A percentile compares a stretch with the other conserved stretches of the same genome.
phyloP scores from a whole-genome alignment of 1,140 invertebrate species.

The Drosophila novamexicana region DNA sequence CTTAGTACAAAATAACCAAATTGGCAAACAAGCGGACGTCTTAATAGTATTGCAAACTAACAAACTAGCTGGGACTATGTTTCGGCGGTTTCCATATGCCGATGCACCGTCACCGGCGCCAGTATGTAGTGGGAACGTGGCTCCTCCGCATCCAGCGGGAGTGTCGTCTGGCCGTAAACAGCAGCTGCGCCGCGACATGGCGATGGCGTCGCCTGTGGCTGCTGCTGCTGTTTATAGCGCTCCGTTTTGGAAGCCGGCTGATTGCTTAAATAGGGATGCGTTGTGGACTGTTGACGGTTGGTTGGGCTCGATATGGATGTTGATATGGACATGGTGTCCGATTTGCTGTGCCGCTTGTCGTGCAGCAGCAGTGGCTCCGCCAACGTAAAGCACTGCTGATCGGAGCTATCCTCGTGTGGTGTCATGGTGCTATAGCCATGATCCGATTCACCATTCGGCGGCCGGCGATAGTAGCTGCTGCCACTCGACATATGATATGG shows the following conservation, averaged over 20 bases:
- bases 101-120: slow-evolving; percentile 94
- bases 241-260: slow-evolving; percentile 80
- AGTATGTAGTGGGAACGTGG: slow-evolving; percentile 86
- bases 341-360: slow-evolving; percentile 86
- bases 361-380: slow-evolving; percentile 86
- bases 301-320: slow-evolving; percentile 86
- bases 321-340: slow-evolving; percentile 87
- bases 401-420: slow-evolving; percentile 93
- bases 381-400: slow-evolving; percentile 90
- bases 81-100: slow-evolving; percentile 89
- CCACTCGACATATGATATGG: slow-evolving; percentile 94
- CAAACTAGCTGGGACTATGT: slow-evolving; percentile 69
- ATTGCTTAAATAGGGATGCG: slow-evolving; percentile 67
- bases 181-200: slow-evolving; percentile 47
- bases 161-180: slow-evolving; percentile 83
- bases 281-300: slow-evolving; percentile 71
- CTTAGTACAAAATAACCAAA: slow-evolving; percentile 49
- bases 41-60: slow-evolving; percentile 58
- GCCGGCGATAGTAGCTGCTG: slow-evolving; percentile 88
- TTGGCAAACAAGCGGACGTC: slow-evolving; percentile 77
- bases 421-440: slow-evolving; percentile 98
- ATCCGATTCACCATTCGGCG: slow-evolving; percentile 94
- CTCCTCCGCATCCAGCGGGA: slow-evolving; percentile 53
- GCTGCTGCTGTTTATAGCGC: slow-evolving; percentile 74
- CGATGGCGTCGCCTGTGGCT: slow-evolving; percentile 56